Conservation (phyloP, 2,113 vertebrate genomes). For the Epinephelus cyanopodus region DNA sequence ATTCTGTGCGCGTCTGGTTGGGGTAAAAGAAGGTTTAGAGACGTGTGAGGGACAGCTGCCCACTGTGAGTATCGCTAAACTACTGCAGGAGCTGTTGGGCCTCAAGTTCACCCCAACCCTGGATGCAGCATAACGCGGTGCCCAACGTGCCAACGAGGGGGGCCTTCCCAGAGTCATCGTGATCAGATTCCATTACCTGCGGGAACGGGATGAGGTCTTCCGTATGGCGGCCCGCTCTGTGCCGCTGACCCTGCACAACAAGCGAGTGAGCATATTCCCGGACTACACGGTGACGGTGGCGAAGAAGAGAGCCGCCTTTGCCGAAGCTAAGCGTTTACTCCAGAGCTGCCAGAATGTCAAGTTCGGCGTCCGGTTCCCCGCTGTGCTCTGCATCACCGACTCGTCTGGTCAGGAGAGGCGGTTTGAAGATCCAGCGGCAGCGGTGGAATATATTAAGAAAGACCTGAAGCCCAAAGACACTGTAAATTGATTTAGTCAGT, state of each 20-base stretch:
- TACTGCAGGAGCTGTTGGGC: conserved; percentile 3
- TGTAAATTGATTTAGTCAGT: not conserved
- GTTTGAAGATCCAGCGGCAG: too few relatives aligned
- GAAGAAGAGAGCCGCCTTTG: not conserved
- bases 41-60: not conserved
- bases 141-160: not conserved
- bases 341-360: too few relatives aligned
- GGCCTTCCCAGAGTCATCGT: not conserved
- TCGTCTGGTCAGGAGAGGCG: not conserved
- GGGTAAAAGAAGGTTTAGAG: not conserved
- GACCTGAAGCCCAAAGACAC: not conserved
- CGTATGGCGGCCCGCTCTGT: not conserved
- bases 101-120: not conserved
- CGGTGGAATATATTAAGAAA: not conserved
- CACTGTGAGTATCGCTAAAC: not conserved
- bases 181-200: not conserved
- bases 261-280: not conserved
- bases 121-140: not conserved
- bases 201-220: conserved; percentile 2
- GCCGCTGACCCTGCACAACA: not conserved
- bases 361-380: not conserved
- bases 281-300: not conserved
- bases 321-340: too few relatives aligned
- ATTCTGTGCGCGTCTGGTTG: not conserved
- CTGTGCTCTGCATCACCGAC: not conserved